Base-by-base conservation (phyloP, 2,797 vertebrate species). In the Eulemur mongoz region DNA sequence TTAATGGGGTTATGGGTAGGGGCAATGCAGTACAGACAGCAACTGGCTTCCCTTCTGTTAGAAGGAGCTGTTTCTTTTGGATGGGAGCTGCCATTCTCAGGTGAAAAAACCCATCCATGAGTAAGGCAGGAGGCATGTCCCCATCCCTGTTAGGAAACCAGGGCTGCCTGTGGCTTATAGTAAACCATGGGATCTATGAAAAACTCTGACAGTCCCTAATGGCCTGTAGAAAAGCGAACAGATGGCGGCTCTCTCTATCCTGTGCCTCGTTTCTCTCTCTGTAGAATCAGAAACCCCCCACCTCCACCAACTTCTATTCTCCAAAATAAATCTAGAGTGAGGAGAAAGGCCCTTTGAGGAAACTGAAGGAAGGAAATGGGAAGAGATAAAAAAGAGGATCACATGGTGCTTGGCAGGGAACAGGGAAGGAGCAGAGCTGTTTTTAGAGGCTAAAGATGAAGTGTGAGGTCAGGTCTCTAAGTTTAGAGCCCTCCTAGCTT, bases 1-100 rank as follows among this genome's bases (percentile, higher is more conserved):
- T 98, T 98, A 98, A 99, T 98, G 98, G 98, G 98, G 98, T 98
- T 98, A 98, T 75, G 83, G 0, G 83, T 96, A 98, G 98, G 98
- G 98, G 97, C 98, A 98, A 98, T 72, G 91, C 97, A 98, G 96
- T 95, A 91, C 95, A 98, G 95, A 97, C 96, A 94, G 97, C 96
- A 97, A 95, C 72, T 59, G 92, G 97, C 96, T 97, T 98, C 95
- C 69, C 93, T 97, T 52, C 97, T 97, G 97, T 96, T 97, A 91
- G 93, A 89, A 97, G 89, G 76, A 97, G 96, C 90, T 76, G 50
- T 8, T 87, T 87, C 40, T 57, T 22, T 48, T 75, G 27, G 10
- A 86, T 76, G n/a, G 23, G 40, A 96, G 63, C 27, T 79, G 69
- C 61, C 69, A 32, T 52, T 70, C 35, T 82, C 75, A 96, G 70